Conservation (phyloP, 2,888 invertebrate species). For the Cordylochernes scorpioides region DNA sequence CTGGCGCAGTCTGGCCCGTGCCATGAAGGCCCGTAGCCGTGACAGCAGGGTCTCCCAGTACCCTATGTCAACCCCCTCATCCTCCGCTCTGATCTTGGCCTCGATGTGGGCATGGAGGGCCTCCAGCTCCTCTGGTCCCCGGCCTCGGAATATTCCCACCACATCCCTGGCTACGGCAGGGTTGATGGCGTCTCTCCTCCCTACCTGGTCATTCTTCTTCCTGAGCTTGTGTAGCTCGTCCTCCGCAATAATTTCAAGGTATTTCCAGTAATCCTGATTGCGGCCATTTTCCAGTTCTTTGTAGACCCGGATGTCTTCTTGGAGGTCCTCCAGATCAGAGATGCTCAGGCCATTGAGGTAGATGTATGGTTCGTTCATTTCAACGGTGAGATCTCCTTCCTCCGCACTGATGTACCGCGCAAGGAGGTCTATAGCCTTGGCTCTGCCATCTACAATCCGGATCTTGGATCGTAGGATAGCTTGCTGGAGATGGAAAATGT, state of each 20-base stretch:
- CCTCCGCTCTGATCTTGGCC: slow-evolving; percentile 49
- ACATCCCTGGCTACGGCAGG: slow-evolving; percentile 72
- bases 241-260: slow-evolving; percentile 75
- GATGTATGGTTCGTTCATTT: slow-evolving; percentile 93
- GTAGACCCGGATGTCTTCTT: slow-evolving; percentile 83
- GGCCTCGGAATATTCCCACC: slow-evolving; percentile 64
- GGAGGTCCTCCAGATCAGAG: slow-evolving; percentile 73
- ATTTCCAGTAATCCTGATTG: slow-evolving; percentile 77
- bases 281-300: slow-evolving; percentile 66
- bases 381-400: slow-evolving; percentile 28
- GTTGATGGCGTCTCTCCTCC: slow-evolving; percentile 51
- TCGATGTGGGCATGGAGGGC: slow-evolving; percentile 59
- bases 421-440: slow-evolving; percentile 88
- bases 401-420: slow-evolving; percentile 72
- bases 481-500: slow-evolving; percentile 84
- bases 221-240: slow-evolving; percentile 68
- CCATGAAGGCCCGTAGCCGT: slow-evolving; percentile 87
- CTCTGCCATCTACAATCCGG: slow-evolving; percentile 80
- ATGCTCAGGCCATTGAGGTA: slow-evolving; percentile 62
- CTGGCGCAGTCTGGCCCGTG: slow-evolving; percentile 65
- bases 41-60: slow-evolving; percentile 92
- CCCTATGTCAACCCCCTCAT: slow-evolving; percentile 75
- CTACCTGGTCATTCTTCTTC: slow-evolving; percentile 27
- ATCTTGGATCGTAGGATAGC: slow-evolving; percentile 75
- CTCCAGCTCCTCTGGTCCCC: slow-evolving; percentile 58